Evolutionary conservation across 1,140 invertebrate species (phyloP).

Genomic region (Pseudomyrmex gracilis): DNA sequence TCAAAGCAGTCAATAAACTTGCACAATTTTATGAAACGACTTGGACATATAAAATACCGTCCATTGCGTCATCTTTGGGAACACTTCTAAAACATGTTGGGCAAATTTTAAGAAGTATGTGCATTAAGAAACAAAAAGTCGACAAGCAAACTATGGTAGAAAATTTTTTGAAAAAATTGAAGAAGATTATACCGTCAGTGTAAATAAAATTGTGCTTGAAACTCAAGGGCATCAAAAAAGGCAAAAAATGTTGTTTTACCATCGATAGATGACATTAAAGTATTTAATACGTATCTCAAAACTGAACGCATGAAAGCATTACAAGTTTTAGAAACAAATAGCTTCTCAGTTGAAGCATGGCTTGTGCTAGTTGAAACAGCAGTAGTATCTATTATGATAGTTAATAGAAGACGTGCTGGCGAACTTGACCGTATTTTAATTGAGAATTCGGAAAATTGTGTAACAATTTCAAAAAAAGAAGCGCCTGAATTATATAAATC

Average conservation of each 20-base stretch:
- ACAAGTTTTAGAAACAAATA: not conserved
- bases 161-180: slow-evolving; percentile 22
- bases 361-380: slow-evolving; percentile 20
- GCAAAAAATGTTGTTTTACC: not conserved
- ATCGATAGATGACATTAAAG: not conserved
- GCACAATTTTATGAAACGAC: slow-evolving; percentile 11
- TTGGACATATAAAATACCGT: slow-evolving; percentile 3
- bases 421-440: slow-evolving; percentile 24
- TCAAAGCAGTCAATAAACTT: slow-evolving; percentile 9
- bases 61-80: slow-evolving; percentile 5
- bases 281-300: slow-evolving; percentile 6
- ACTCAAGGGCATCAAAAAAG: slow-evolving; percentile 10
- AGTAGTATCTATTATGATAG: not conserved
- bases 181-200: not conserved
- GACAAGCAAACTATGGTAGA: not conserved
- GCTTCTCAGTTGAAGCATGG: slow-evolving; percentile 3
- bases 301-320: slow-evolving; percentile 1
- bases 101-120: not conserved
- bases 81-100: not conserved
- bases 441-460: not conserved
- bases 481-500: slow-evolving; percentile 13
- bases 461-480: slow-evolving; percentile 20
- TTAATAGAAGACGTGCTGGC: not conserved
- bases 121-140: not conserved
- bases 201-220: not conserved